Evolutionary conservation across 35 echinoderm and acorn worm species (phyloP), one percentile per base, ranked within the genome.

Genomic region (Eucidaris tribuloides): DNA sequence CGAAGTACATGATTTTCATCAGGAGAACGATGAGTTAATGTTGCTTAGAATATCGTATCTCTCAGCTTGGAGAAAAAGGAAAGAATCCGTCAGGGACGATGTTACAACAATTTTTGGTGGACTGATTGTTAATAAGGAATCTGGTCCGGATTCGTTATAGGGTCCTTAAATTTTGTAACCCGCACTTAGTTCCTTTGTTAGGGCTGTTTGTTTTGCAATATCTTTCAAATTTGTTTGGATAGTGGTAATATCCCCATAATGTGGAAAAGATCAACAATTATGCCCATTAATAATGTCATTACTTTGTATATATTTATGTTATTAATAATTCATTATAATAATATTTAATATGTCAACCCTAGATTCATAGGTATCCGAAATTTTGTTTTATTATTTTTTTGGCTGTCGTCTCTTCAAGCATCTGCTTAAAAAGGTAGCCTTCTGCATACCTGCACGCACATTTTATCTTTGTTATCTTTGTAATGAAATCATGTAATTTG

Each of bases 241-340:
- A 45, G 24, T 70, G 79, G 56, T 22, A 61, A 36, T 65, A 83
- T 89, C 40, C 60, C 35, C 54, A 35, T 55, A 56, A 34, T 89
- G 52, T 89, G 86, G 86, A 89, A 83, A 46, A 83, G 58, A 41
- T 57, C 86, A 5, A 32, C 27, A 62, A 68, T 89, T 49, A 89
- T 76, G 35, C 86, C 86, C 35, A 71, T 88, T 57, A n/a, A n/a
- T n/a, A n/a, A n/a, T n/a, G n/a, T n/a, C n/a, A n/a, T n/a, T n/a
- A n/a, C n/a, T n/a, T n/a, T n/a, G n/a, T n/a, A n/a, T n/a, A n/a
- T n/a, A n/a, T n/a, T n/a, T n/a, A n/a, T n/a, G n/a, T n/a, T n/a
- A n/a, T n/a, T n/a, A n/a, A n/a, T n/a, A n/a, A n/a, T n/a, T n/a
- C n/a, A n/a, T n/a, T n/a, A n/a, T n/a, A n/a, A n/a, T n/a, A n/a